Evolutionary conservation across 1,140 invertebrate species (phyloP).

Genomic region (Latrodectus geometricus): DNA sequence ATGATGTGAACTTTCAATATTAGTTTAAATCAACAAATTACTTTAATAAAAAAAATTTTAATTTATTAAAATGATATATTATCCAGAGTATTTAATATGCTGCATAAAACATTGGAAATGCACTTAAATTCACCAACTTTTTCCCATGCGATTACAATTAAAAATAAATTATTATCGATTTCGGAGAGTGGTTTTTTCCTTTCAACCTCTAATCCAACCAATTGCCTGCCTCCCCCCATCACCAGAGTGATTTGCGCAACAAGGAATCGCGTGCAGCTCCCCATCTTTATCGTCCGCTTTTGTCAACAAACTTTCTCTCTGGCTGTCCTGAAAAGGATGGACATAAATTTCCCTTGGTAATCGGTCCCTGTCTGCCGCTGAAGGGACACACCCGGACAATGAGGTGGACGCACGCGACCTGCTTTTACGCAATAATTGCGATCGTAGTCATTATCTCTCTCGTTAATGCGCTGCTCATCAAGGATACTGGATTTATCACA

Average conservation of each 20-base stretch:
- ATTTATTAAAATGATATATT: too few relatives aligned
- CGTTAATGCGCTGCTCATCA: too few relatives aligned
- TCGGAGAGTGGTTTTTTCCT: too few relatives aligned
- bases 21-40: too few relatives aligned
- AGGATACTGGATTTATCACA: too few relatives aligned
- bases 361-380: conserved; percentile 15
- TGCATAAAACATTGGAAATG: too few relatives aligned
- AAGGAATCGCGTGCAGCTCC: conserved; percentile 9
- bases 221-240: background rate
- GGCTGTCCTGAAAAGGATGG: conserved; percentile 20
- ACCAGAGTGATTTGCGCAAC: background rate
- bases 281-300: conserved; percentile 9
- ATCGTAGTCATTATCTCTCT: background rate
- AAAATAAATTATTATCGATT: too few relatives aligned
- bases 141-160: too few relatives aligned
- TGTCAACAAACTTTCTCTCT: conserved; percentile 12
- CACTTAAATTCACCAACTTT: too few relatives aligned
- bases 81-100: too few relatives aligned
- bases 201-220: background rate
- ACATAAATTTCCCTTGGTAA: conserved; percentile 48
- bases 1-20: too few relatives aligned
- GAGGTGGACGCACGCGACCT: conserved; percentile 39
- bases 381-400: conserved; percentile 42
- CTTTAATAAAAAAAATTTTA: too few relatives aligned
- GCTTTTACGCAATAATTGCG: conserved; percentile 40